A percentile compares a stretch with the other conserved stretches of the same genome.
These are phyloP conservation scores for Drosophila villosipedis DNA, from an alignment of 2,888 invertebrate species.

Conservation along the genomic window DNA sequence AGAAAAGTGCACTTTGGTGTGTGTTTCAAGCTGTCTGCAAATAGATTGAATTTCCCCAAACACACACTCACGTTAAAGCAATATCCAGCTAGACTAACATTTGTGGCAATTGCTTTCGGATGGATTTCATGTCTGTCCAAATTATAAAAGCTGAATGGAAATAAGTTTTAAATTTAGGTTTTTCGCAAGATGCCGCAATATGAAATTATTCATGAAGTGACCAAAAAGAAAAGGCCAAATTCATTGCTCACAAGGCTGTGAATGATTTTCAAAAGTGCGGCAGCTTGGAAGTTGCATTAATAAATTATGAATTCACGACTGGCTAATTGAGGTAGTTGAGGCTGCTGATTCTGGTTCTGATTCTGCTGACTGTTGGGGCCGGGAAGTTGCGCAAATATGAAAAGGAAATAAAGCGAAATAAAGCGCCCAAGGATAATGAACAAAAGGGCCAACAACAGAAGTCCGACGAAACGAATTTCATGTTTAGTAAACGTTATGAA, in stretches of 20 bases:
- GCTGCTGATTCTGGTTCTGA: slow-evolving; percentile 6
- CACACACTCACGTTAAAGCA: background rate
- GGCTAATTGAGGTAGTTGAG: slow-evolving; percentile 59
- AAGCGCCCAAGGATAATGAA: slow-evolving; percentile 39
- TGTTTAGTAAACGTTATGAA: slow-evolving; percentile 40
- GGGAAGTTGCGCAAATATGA: slow-evolving; percentile 52
- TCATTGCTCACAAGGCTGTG: background rate
- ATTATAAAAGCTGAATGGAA: background rate
- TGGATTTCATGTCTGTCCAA: background rate
- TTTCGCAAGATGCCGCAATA: background rate
- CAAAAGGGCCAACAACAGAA: slow-evolving; percentile 14
- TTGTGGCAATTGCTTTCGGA: background rate
- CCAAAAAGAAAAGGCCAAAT: background rate
- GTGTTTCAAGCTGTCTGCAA: slow-evolving; percentile 42
- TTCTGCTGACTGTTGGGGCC: slow-evolving; percentile 1
- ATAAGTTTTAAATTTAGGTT: background rate
- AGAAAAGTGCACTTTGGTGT: slow-evolving; percentile 50
- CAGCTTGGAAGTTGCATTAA: slow-evolving; percentile 11
- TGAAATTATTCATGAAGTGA: slow-evolving; percentile 8
- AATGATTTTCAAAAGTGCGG: slow-evolving; percentile 6
- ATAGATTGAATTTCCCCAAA: slow-evolving; percentile 50
- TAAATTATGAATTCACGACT: slow-evolving; percentile 36
- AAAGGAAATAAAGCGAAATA: slow-evolving; percentile 49
- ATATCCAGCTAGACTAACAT: slow-evolving; percentile 3
- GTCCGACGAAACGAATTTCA: slow-evolving; percentile 31